A percentile compares a stretch with the other conserved stretches of the same genome.
phyloP scores from a whole-genome alignment of 2,888 invertebrate genomes.

The Pachymerium ferrugineum region DNA sequence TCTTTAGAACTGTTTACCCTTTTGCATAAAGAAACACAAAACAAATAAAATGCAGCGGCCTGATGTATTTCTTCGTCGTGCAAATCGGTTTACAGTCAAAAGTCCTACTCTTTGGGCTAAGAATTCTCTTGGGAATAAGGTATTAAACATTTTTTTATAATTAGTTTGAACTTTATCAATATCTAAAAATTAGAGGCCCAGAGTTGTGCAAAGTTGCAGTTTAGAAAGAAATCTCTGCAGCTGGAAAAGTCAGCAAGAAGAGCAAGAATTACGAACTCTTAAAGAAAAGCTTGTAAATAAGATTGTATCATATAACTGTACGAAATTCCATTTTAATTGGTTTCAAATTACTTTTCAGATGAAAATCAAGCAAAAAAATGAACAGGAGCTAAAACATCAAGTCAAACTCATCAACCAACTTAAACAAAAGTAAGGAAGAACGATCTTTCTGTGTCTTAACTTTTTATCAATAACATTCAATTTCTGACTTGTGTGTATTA shows the following conservation, averaged over 20 bases:
- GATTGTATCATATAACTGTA: background rate
- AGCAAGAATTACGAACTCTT: background rate
- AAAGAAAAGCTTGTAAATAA: background rate
- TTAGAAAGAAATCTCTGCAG: no score
- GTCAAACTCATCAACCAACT: constrained; percentile 16
- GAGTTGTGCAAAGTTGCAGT: background rate
- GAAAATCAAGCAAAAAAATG: background rate
- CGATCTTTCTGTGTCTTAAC: no score
- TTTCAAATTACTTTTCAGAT: background rate
- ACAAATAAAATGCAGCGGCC: background rate
- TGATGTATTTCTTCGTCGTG: background rate
- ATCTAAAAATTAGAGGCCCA: no score
- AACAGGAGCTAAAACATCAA: background rate
- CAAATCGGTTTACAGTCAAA: background rate
- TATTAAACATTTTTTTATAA: background rate
- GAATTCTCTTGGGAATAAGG: background rate
- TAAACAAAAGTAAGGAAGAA: background rate
- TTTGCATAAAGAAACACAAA: no score
- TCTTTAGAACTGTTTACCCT: no score
- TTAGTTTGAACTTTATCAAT: no score
- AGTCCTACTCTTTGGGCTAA: background rate
- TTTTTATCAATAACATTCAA: no score
- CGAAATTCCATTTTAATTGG: background rate
- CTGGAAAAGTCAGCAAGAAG: background rate
- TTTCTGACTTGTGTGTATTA: no score